Evolutionary conservation across 1,140 invertebrate genomes (phyloP), one percentile per base, ranked within the genome.

Genomic region (Diorhabda sublineata): DNA sequence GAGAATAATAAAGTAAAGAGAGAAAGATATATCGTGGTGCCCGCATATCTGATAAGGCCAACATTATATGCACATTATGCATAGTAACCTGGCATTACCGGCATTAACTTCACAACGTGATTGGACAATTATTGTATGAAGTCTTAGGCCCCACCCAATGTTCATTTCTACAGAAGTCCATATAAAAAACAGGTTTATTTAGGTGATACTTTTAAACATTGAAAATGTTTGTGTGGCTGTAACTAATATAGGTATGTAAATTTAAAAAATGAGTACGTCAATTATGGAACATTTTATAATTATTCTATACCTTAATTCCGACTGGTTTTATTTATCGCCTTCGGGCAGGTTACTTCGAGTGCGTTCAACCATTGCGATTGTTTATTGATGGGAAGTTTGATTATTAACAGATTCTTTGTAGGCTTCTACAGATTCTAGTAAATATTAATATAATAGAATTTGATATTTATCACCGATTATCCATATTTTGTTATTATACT

Each of bases 81-180:
- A 75, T 69, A 66, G 68, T 69, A 76, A 76, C 73, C 75, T 70
- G 71, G 71, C 72, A 76, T 76, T 75, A 73, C 69, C 73, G 70
- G 72, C 66, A 69, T 63, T 61, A 61, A 43, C 62, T 52, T 64
- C 47, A 42, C 44, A 69, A 73, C 67, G 63, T 45, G 74, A 77
- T 77, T 77, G 76, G 76, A 76, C 74, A 76, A 73, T 77, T 68
- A 71, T 75, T 73, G 69, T 75, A 74, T 69, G 60, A 70, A 73
- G 67, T 67, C 62, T 66, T 63, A 71, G 60, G 70, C 74, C 75
- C 74, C 76, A 74, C 74, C 76, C 75, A 74, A 71, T 67, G 60
- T 42, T 66, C 69, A 70, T 68, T 70, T 56, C 42, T 64, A 64
- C 70, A 73, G 66, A 70, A 64, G 74, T 58, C 66, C 73, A 73